phyloP scores from a whole-genome alignment of 1,140 invertebrate species.

The honey bee (Apis mellifera) region Amel_HAv3.1 CM009943.2:6933501-6934000 shows the following conservation, averaged over 20 bases:
- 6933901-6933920: slow-evolving; percentile 76
- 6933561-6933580: not conserved
- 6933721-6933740: not conserved
- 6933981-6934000: slow-evolving; percentile 79
- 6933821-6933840: slow-evolving; percentile 52
- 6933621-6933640: not conserved
- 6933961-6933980: slow-evolving; percentile 72
- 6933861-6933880: slow-evolving; percentile 67
- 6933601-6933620: too few relatives aligned
- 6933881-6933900: slow-evolving; percentile 72
- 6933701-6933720: not conserved
- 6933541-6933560: not conserved
- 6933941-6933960: slow-evolving; percentile 77
- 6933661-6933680: too few relatives aligned
- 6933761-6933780: not conserved
- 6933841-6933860: slow-evolving; percentile 75
- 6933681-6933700: not conserved
- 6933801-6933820: not conserved
- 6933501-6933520: not conserved
- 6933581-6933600: too few relatives aligned
- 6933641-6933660: too few relatives aligned
- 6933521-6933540: not conserved
- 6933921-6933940: slow-evolving; percentile 64
- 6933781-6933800: not conserved
- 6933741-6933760: slow-evolving; percentile 1